Evolutionary conservation across 2,113 vertebrate genomes (phyloP).

Genomic region (Crypturellus undulatus): DNA sequence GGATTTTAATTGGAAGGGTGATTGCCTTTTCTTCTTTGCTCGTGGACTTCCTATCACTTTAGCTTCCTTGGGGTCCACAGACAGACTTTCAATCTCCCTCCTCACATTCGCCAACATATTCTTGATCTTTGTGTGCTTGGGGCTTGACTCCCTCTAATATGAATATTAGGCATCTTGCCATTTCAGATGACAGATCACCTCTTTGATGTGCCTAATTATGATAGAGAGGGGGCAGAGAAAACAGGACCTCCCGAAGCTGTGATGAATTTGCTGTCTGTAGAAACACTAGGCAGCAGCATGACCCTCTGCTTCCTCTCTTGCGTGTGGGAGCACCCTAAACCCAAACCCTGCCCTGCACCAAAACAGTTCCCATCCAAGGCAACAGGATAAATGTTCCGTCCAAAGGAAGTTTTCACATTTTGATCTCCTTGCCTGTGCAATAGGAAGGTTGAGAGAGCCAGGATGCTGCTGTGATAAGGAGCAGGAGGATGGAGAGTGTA

Average conservation of each 20-base stretch:
- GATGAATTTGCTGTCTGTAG: constrained; percentile 72
- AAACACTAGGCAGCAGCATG: constrained; percentile 4
- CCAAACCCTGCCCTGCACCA: neutral
- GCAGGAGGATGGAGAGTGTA: neutral
- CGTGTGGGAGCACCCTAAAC: neutral
- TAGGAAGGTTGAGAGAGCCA: constrained; percentile 4
- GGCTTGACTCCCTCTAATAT: constrained; percentile 73
- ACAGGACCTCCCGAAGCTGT: constrained; percentile 69
- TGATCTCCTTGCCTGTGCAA: neutral
- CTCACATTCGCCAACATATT: constrained; percentile 7
- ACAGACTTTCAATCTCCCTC: constrained; percentile 5
- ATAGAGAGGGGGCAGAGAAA: constrained; percentile 71
- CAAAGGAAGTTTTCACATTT: neutral
- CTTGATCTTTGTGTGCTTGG: constrained; percentile 50
- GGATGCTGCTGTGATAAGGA: constrained; percentile 9
- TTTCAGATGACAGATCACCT: constrained; percentile 71
- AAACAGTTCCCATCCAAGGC: neutral
- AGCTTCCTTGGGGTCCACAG: constrained; percentile 34
- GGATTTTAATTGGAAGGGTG: constrained; percentile 65
- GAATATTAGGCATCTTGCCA: constrained; percentile 68
- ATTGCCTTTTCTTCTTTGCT: constrained; percentile 64
- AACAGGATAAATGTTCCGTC: neutral
- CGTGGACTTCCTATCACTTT: constrained; percentile 22
- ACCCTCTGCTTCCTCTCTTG: neutral
- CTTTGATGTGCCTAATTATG: constrained; percentile 79